phyloP scores from a whole-genome alignment of 2,888 invertebrate species.

The Melanophora roralis region DNA sequence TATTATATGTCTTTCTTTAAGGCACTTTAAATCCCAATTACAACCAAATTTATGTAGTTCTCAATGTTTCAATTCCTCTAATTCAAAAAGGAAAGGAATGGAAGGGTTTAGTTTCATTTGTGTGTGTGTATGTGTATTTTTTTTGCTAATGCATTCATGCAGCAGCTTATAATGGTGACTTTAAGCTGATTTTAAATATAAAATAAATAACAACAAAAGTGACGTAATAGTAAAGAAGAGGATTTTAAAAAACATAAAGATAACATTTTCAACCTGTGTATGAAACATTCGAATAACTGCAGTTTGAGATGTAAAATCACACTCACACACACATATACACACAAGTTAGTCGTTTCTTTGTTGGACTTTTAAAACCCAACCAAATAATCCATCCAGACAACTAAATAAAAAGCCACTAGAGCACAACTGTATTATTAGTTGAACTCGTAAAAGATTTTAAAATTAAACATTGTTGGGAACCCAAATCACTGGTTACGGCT shows the following conservation, averaged over 20 bases:
- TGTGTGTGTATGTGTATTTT: too few species aligned
- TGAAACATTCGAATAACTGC: conserved; percentile 29
- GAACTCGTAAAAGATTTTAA: conserved; percentile 9
- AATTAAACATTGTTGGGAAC: conserved; percentile 30
- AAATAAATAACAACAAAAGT: conserved; percentile 17
- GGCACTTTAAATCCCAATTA: background rate
- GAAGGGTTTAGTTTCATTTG: background rate
- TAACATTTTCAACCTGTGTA: conserved; percentile 51
- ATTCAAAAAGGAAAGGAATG: conserved; percentile 33
- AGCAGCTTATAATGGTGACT: background rate
- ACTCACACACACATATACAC: background rate
- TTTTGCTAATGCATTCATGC: background rate
- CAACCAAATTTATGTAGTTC: background rate
- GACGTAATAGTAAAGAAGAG: conserved; percentile 40
- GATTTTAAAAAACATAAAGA: conserved; percentile 38
- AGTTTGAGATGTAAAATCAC: conserved; percentile 45
- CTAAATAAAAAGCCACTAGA: background rate
- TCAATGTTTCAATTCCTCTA: background rate
- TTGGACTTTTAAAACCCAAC: background rate
- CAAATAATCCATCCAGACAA: background rate
- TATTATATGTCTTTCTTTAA: too few species aligned
- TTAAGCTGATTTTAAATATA: background rate
- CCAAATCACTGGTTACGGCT: conserved; percentile 47
- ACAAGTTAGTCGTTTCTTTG: background rate
- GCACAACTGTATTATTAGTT: background rate